Conservation (phyloP, 2,888 invertebrate species). For the Copidosoma aretas region DNA sequence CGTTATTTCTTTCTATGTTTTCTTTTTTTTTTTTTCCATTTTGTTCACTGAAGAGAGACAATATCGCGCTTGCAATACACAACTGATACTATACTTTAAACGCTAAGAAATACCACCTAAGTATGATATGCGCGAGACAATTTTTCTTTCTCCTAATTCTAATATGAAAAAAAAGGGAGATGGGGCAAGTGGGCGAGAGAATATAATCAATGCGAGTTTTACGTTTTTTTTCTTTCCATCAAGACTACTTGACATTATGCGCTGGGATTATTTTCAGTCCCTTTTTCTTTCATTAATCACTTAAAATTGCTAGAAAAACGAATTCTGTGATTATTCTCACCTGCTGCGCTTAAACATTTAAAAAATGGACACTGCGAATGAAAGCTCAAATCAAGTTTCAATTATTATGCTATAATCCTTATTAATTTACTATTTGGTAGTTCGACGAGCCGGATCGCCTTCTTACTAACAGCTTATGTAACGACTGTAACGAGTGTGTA, state of each 20-base stretch:
- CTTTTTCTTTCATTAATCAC: conserved; percentile 25
- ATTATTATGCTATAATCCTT: conserved; percentile 21
- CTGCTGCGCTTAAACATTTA: conserved; percentile 4
- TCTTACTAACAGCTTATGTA: conserved; percentile 10
- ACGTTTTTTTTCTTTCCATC: conserved; percentile 9
- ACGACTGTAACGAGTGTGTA: conserved; percentile 10
- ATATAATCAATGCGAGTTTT: conserved; percentile 35
- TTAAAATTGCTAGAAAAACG: conserved; percentile 26
- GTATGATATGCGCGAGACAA: conserved; percentile 19
- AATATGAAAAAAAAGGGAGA: not conserved
- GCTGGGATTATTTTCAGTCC: not conserved
- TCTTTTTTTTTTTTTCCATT: too few relatives aligned
- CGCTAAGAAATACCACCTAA: conserved; percentile 36
- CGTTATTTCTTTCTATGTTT: conserved; percentile 1
- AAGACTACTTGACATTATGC: conserved; percentile 9
- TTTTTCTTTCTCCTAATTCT: conserved; percentile 13
- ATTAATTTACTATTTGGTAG: conserved; percentile 36
- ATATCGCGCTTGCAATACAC: conserved; percentile 16
- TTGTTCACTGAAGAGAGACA: conserved; percentile 13
- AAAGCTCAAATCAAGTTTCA: conserved; percentile 32
- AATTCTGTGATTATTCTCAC: conserved; percentile 20
- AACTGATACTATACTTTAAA: conserved; percentile 28
- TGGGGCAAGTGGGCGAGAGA: conserved; percentile 29
- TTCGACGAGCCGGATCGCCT: conserved; percentile 28
- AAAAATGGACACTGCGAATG: conserved; percentile 30